Conservation (phyloP, 2,888 invertebrate genomes). For the Drosophila bunnanda region DNA sequence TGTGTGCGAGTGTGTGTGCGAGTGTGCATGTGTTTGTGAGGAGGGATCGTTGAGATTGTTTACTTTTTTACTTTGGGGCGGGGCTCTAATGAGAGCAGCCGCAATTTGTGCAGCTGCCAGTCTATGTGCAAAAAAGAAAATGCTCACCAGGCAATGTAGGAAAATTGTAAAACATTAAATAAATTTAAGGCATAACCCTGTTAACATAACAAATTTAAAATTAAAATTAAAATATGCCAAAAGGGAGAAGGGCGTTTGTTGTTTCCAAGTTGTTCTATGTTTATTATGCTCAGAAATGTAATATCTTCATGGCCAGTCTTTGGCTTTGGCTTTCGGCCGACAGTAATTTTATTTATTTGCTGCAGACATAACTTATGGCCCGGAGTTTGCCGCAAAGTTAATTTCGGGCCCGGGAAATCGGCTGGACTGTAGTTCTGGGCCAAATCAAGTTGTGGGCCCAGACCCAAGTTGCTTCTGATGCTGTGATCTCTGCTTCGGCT, state of each 20-base stretch:
- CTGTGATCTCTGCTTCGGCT: constrained; percentile 12
- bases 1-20: constrained; percentile 19
- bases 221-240: background rate
- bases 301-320: background rate
- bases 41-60: constrained; percentile 26
- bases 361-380: constrained; percentile 32
- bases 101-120: constrained; percentile 23
- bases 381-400: constrained; percentile 31
- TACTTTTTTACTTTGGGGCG: constrained; percentile 32
- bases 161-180: background rate
- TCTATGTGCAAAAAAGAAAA: background rate
- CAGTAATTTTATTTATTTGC: constrained; percentile 41
- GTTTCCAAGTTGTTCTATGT: background rate
- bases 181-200: accelerated
- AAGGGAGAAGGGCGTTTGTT: background rate
- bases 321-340: background rate
- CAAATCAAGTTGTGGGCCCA: constrained; percentile 37
- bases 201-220: background rate
- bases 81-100: constrained; percentile 37
- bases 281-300: background rate
- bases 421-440: constrained; percentile 19
- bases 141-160: background rate
- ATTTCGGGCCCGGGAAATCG: constrained; percentile 24
- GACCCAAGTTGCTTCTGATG: constrained; percentile 19
- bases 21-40: background rate